Evolutionary conservation across 2,888 invertebrate species (phyloP).

Genomic region (Drosophila parthenogenetica): DNA sequence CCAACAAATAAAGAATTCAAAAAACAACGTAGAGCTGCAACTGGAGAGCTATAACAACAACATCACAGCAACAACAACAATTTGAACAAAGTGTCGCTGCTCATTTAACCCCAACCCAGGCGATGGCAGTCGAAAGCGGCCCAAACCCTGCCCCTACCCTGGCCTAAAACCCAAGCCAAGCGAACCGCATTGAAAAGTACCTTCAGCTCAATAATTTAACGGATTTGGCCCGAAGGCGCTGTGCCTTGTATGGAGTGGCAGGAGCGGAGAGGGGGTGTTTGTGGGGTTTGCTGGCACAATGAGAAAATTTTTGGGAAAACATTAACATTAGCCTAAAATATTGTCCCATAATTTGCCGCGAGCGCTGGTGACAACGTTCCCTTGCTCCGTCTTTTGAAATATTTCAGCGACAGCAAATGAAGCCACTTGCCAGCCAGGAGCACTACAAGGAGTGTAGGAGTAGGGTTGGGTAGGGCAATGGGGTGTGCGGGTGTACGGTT

Average conservation of each 20-base stretch:
- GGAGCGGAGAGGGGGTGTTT: background rate
- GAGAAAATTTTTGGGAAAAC: conserved; percentile 78
- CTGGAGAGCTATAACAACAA: conserved; percentile 35
- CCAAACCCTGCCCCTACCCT: conserved; percentile 26
- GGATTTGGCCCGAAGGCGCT: conserved; percentile 76
- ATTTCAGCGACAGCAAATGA: conserved; percentile 75
- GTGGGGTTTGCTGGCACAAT: conserved; percentile 64
- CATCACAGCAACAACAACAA: conserved; percentile 45
- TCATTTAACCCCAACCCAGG: conserved; percentile 74
- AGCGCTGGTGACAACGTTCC: conserved; percentile 72
- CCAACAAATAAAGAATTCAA: conserved; percentile 62
- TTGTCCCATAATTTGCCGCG: conserved; percentile 83
- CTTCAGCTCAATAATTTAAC: conserved; percentile 83
- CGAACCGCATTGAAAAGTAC: conserved; percentile 79
- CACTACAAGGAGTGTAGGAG: background rate
- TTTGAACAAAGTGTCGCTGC: conserved; percentile 70
- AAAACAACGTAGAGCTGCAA: conserved; percentile 31
- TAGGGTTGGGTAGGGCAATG: background rate
- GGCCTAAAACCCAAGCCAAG: conserved; percentile 38
- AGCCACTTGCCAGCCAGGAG: conserved; percentile 66
- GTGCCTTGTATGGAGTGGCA: conserved; percentile 7
- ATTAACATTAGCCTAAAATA: conserved; percentile 84
- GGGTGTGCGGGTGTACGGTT: background rate
- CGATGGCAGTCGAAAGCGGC: conserved; percentile 33
- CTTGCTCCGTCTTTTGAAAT: conserved; percentile 57